Conservation (phyloP, 2,888 invertebrate genomes). For the Zele albiditarsus region DNA sequence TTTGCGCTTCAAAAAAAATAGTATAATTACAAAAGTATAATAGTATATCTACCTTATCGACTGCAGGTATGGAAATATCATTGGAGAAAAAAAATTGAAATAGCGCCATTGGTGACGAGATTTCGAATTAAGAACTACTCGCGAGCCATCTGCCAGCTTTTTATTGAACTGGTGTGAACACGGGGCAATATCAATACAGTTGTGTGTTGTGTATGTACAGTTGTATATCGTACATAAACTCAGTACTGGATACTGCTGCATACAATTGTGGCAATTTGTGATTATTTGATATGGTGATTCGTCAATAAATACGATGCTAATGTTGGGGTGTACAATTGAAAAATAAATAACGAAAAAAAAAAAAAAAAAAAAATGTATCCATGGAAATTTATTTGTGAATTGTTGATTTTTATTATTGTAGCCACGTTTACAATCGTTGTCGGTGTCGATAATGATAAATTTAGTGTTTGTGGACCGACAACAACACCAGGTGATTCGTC, state of each 20-base stretch:
- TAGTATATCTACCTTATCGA: no score
- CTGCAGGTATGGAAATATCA: no score
- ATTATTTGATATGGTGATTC: not conserved
- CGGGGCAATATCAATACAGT: no score
- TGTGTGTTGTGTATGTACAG: no score
- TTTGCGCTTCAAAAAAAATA: no score
- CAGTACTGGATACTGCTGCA: not conserved
- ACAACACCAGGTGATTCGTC: constrained; percentile 47
- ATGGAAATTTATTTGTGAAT: constrained; percentile 39
- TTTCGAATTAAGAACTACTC: no score
- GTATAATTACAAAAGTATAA: no score
- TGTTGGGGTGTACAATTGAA: not conserved
- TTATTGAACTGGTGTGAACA: no score
- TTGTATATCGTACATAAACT: not conserved
- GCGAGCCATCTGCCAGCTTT: no score
- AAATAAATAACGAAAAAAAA: constrained; percentile 34
- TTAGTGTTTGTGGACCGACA: constrained; percentile 53
- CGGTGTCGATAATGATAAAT: constrained; percentile 48
- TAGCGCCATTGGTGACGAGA: no score
- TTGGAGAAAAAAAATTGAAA: no score
- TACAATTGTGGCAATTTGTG: not conserved
- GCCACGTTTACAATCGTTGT: constrained; percentile 42
- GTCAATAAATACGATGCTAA: not conserved
- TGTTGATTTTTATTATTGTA: constrained; percentile 31
- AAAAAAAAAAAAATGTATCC: constrained; percentile 47